These are phyloP conservation scores for Panthera tigris DNA, from an alignment of 2,113 vertebrate species.

Conservation along the genomic window DNA sequence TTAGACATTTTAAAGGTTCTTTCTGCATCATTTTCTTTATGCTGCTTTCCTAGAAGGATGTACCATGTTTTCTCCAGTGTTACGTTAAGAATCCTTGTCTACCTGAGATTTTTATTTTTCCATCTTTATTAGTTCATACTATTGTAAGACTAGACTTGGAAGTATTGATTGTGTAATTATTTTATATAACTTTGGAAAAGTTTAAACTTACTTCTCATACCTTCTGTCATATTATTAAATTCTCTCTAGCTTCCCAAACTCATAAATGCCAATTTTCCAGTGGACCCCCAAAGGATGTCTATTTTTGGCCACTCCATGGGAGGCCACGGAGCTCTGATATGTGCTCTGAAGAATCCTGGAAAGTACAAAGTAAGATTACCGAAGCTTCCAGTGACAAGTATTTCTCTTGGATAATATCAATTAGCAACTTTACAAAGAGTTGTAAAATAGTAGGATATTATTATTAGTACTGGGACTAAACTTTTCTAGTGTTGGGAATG, in stretches of 20 bases:
- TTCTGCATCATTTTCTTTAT: background rate
- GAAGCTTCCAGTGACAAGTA: background rate
- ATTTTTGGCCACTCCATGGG: slow-evolving; percentile 97
- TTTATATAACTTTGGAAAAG: slow-evolving; percentile 33
- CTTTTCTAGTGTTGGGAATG: background rate
- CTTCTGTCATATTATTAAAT: slow-evolving; percentile 30
- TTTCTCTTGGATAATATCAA: slow-evolving; percentile 1
- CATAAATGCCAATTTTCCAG: slow-evolving; percentile 93
- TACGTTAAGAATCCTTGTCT: background rate
- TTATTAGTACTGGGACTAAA: background rate
- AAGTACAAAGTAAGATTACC: slow-evolving; percentile 75
- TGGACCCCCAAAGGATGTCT: slow-evolving; percentile 91
- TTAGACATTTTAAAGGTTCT: background rate
- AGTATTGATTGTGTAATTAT: background rate
- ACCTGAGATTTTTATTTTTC: background rate
- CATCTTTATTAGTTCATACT: background rate
- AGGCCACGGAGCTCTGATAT: slow-evolving; percentile 95
- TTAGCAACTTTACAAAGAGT: background rate
- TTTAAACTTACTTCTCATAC: background rate
- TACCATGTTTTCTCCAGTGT: background rate
- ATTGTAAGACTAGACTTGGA: background rate
- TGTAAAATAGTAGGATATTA: background rate
- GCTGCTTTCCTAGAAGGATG: background rate
- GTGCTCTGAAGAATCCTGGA: slow-evolving; percentile 89
- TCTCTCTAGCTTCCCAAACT: slow-evolving; percentile 89